Percentiles rank a stretch among this genome's conserved stretches.
phyloP scores from a whole-genome alignment of 2,113 vertebrate species.

The Cricetomys ansorgei region DNA sequence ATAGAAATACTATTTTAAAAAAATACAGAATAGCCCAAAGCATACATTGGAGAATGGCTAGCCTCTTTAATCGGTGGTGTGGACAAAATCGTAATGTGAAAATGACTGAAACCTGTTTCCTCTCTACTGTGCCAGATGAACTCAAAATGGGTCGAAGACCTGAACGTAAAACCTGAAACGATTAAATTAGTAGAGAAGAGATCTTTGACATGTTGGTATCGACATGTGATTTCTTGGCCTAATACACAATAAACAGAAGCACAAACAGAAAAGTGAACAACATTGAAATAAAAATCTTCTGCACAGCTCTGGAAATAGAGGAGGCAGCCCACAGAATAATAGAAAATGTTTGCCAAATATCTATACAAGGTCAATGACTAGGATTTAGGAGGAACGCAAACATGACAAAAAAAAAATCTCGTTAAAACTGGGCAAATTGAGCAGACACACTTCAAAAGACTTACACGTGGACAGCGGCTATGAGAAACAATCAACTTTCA shows the following conservation, averaged over 20 bases:
- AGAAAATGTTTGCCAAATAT: background rate
- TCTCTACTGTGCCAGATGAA: background rate
- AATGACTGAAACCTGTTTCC: background rate
- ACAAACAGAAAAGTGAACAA: background rate
- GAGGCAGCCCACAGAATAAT: background rate
- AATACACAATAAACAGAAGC: background rate
- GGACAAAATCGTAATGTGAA: background rate
- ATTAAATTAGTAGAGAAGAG: background rate
- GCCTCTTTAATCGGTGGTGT: background rate
- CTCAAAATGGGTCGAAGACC: background rate
- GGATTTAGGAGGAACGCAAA: background rate
- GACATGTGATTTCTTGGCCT: background rate
- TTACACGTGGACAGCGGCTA: background rate
- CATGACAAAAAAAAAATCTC: background rate
- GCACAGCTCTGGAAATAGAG: background rate
- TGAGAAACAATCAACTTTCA: background rate
- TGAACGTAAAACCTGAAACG: background rate
- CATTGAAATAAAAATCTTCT: background rate
- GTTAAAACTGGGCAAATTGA: background rate
- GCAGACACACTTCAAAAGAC: background rate
- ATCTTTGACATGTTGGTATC: too few species aligned
- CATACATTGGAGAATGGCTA: background rate
- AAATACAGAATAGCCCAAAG: background rate
- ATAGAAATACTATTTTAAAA: too few species aligned
- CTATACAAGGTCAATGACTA: background rate